Evolutionary conservation across 2,888 invertebrate species (phyloP).

Genomic region (Leptinotarsa haldemani): DNA sequence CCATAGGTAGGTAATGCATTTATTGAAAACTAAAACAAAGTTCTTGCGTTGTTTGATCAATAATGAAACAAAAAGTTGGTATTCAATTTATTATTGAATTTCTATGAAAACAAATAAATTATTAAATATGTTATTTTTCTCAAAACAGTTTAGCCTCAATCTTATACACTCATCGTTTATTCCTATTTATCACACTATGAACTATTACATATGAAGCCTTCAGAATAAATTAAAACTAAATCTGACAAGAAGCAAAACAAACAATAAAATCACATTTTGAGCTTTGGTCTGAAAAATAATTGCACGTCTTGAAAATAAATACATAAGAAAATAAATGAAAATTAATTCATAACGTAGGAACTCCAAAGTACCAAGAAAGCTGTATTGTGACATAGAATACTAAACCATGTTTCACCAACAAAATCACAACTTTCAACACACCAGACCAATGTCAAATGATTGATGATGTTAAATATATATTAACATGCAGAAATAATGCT

Average conservation of each 20-base stretch:
- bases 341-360: neutral
- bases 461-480: too few relatives aligned
- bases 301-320: conserved; percentile 49
- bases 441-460: too few relatives aligned
- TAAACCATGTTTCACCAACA: neutral
- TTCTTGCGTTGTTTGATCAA: neutral
- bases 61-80: neutral
- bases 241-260: conserved; percentile 47
- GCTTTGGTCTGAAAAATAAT: conserved; percentile 58
- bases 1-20: too few relatives aligned
- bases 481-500: too few relatives aligned
- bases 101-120: conserved; percentile 10
- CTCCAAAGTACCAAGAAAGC: conserved; percentile 16
- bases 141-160: too few relatives aligned
- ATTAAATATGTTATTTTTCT: neutral
- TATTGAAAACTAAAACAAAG: too few relatives aligned
- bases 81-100: conserved; percentile 16
- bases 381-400: neutral
- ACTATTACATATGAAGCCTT: conserved; percentile 4
- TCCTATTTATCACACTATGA: conserved; percentile 12
- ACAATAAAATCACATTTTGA: conserved; percentile 58
- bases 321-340: neutral
- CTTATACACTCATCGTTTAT: too few relatives aligned
- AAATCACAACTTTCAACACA: neutral
- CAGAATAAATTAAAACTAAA: conserved; percentile 14